phyloP scores from a whole-genome alignment of 2,797 vertebrate species.

The Chelonia mydas region DNA sequence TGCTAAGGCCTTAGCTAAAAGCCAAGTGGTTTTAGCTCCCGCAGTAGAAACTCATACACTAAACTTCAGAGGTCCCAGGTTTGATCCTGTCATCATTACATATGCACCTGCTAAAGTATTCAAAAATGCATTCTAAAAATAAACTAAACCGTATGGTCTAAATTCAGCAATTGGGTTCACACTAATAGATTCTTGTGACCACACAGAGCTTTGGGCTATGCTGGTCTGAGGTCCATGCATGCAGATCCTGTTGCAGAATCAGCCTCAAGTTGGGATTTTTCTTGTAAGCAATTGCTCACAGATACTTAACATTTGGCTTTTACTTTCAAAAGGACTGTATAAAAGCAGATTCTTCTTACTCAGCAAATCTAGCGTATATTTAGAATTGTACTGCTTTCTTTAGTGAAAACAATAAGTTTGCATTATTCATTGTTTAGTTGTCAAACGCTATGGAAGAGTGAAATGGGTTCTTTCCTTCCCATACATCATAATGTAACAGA shows the following conservation, averaged over 20 bases:
- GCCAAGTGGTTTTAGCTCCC: too few relatives aligned
- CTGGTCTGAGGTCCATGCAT: not conserved
- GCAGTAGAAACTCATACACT: too few relatives aligned
- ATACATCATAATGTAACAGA: rapidly evolving
- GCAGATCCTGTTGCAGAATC: not conserved
- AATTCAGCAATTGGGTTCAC: not conserved
- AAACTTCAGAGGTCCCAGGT: too few relatives aligned
- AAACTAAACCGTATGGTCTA: not conserved
- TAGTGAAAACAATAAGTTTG: rapidly evolving
- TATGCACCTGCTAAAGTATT: not conserved
- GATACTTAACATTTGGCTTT: not conserved
- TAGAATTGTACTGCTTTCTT: rapidly evolving
- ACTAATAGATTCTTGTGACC: not conserved
- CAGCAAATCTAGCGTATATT: rapidly evolving
- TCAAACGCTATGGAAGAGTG: not conserved
- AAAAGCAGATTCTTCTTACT: not conserved
- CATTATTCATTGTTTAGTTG: not conserved
- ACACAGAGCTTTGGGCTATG: not conserved
- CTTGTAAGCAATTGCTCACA: not conserved
- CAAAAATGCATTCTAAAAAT: not conserved
- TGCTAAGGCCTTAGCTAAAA: too few relatives aligned
- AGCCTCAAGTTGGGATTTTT: not conserved
- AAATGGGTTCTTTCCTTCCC: not conserved
- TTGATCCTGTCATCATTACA: not conserved
- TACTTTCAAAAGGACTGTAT: not conserved